phyloP scores from a whole-genome alignment of 2,113 vertebrate species.

The Campylomormyrus tamandua region DNA sequence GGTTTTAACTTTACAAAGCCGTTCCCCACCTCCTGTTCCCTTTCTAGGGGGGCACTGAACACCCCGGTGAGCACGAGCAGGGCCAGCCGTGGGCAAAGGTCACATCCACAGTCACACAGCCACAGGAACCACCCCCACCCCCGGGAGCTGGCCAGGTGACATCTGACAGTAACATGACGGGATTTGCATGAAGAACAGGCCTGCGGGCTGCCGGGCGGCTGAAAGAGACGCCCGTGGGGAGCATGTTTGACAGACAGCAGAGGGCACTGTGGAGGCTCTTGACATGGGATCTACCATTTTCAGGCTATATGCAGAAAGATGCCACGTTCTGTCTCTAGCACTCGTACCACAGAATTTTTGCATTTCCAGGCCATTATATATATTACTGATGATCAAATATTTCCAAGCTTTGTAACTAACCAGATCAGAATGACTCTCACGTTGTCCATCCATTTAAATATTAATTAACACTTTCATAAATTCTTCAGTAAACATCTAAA shows the following conservation, averaged over 20 bases:
- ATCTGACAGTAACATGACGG: constrained; percentile 2
- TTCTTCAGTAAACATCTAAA: not conserved
- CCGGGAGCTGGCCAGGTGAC: not conserved
- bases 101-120: not conserved
- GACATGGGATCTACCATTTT: not conserved
- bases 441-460: not conserved
- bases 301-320: not conserved
- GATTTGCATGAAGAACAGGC: constrained; percentile 10
- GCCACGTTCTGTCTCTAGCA: not conserved
- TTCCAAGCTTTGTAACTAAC: not conserved
- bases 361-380: not conserved
- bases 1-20: not conserved
- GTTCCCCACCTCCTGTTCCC: not conserved
- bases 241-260: not conserved
- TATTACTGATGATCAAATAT: not conserved
- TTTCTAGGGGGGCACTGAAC: not conserved
- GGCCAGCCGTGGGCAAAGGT: not conserved
- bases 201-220: too few relatives aligned
- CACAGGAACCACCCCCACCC: not conserved
- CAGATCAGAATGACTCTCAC: not conserved
- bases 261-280: not conserved
- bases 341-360: not conserved
- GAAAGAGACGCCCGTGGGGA: not conserved
- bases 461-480: not conserved
- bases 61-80: not conserved